phyloP scores from a whole-genome alignment of 1,140 invertebrate species.

The Chironomus striatipennis region DNA sequence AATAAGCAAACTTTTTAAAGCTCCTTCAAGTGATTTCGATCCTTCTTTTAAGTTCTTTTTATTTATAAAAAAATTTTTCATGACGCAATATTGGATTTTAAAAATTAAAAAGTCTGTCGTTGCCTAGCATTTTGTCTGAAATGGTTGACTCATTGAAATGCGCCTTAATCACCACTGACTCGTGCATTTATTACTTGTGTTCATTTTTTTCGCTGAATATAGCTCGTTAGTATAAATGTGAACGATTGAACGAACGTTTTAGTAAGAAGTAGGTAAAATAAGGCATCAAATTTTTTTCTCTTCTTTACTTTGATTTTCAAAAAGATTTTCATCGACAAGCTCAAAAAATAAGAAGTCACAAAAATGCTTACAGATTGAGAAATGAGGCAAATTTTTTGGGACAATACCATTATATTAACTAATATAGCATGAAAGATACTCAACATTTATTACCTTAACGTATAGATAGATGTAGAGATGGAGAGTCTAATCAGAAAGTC shows the following conservation, averaged over 20 bases:
- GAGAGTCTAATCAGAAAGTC: not conserved
- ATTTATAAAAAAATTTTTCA: not conserved
- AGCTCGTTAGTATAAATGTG: not conserved
- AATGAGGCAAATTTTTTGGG: not conserved
- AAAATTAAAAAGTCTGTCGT: too few relatives aligned
- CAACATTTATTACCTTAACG: too few relatives aligned
- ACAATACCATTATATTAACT: too few relatives aligned
- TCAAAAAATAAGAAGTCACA: not conserved
- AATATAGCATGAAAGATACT: too few relatives aligned
- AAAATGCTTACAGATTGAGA: not conserved
- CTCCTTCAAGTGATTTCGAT: constrained; percentile 12
- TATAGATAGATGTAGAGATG: too few relatives aligned
- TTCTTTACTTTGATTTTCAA: not conserved
- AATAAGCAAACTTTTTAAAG: not conserved
- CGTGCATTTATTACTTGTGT: not conserved
- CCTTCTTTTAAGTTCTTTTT: not conserved
- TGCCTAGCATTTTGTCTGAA: too few relatives aligned
- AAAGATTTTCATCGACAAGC: not conserved
- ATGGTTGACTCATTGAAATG: too few relatives aligned
- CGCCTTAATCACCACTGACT: too few relatives aligned
- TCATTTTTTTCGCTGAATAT: not conserved
- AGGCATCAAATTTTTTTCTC: not conserved
- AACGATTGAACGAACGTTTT: not conserved
- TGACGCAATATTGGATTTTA: too few relatives aligned
- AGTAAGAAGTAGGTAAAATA: too few relatives aligned